Evolutionary conservation across 1,140 invertebrate species (phyloP).

Genomic region (Zaprionus lachaisei): DNA sequence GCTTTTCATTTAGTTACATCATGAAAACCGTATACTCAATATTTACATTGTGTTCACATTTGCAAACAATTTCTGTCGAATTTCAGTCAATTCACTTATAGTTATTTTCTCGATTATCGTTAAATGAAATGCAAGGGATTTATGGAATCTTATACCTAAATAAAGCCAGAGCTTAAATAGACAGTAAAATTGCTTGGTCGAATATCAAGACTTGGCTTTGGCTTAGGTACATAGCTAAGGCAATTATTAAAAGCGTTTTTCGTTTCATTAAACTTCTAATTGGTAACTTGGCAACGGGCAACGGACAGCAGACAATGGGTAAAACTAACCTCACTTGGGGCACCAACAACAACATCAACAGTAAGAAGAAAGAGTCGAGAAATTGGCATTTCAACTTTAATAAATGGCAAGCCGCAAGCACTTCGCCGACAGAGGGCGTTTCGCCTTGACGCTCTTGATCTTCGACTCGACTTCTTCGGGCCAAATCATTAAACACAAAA

Average conservation of each 20-base stretch:
- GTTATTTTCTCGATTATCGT: not conserved
- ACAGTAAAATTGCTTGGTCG: conserved; percentile 4
- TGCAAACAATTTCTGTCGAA: not conserved
- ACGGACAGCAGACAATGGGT: conserved; percentile 39
- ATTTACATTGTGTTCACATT: not conserved
- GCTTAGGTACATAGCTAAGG: conserved; percentile 50
- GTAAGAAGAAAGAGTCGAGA: not conserved
- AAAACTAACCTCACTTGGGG: conserved; percentile 19
- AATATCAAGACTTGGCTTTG: conserved; percentile 26
- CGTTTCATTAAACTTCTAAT: conserved; percentile 75
- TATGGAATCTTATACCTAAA: not conserved
- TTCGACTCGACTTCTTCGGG: conserved; percentile 31
- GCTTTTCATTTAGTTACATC: not conserved
- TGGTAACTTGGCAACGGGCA: conserved; percentile 37
- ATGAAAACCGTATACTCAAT: not conserved
- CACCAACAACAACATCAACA: not conserved
- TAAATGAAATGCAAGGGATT: not conserved
- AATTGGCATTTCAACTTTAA: conserved; percentile 74
- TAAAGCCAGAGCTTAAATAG: not conserved
- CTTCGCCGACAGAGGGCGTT: conserved; percentile 39
- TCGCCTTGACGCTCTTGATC: conserved; percentile 22
- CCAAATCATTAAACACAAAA: conserved; percentile 78
- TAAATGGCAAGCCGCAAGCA: conserved; percentile 73
- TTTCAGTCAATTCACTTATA: not conserved
- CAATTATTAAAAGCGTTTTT: conserved; percentile 74